Conservation (phyloP, 2,113 vertebrate species). For the Tragelaphus scriptus region DNA sequence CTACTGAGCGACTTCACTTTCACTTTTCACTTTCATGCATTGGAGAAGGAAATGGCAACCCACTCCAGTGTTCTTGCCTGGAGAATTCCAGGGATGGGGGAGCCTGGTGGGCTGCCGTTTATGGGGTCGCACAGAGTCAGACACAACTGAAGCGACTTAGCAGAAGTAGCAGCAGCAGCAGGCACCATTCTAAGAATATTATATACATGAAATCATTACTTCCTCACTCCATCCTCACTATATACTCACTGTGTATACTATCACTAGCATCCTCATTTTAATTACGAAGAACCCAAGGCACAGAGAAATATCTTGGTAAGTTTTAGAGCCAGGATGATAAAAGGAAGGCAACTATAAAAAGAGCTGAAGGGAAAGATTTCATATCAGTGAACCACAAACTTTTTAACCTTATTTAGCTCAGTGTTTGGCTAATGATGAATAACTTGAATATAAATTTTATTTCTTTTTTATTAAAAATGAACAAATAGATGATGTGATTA, state of each 20-base stretch:
- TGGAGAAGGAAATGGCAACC: no score
- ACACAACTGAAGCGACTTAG: neutral
- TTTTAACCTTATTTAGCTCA: neutral
- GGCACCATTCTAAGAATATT: neutral
- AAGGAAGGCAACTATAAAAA: neutral
- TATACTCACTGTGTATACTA: neutral
- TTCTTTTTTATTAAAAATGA: slow-evolving; percentile 16
- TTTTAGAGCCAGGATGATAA: neutral
- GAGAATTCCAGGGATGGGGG: neutral
- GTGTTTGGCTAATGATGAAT: neutral
- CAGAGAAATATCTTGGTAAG: slow-evolving; percentile 2
- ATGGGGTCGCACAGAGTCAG: neutral
- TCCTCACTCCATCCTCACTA: neutral
- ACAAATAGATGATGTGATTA: neutral
- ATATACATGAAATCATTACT: neutral
- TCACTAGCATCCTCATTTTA: neutral
- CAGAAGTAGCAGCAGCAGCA: neutral
- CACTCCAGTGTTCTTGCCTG: no score
- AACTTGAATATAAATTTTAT: neutral
- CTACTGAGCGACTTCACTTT: no score
- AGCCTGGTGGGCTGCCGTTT: neutral
- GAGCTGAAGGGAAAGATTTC: neutral
- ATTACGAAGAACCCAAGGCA: neutral
- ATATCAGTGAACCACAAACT: neutral
- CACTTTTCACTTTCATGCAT: no score